phyloP scores from a whole-genome alignment of 1,140 invertebrate species.

The Drosophila triauraria region DNA sequence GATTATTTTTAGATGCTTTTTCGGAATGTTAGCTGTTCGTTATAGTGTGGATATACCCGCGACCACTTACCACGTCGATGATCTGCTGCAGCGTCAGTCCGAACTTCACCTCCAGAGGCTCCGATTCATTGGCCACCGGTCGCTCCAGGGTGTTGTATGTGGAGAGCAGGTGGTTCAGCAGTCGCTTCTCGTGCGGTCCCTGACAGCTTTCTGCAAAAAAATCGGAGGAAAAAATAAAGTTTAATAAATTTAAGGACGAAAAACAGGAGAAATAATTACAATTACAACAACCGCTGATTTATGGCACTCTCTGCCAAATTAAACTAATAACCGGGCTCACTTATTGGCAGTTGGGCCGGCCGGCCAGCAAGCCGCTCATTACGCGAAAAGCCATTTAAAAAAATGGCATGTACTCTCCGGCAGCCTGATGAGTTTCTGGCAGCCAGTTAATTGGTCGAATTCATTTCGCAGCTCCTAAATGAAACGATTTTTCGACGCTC shows the following conservation, averaged over 20 bases:
- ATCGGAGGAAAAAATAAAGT: not conserved
- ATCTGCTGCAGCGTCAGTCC: constrained; percentile 99
- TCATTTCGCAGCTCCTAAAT: constrained; percentile 39
- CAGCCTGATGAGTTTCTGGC: constrained; percentile 54
- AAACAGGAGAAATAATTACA: constrained; percentile 22
- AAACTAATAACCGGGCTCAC: constrained; percentile 57
- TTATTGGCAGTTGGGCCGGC: constrained; percentile 50
- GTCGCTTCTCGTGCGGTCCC: constrained; percentile 94
- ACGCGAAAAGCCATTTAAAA: constrained; percentile 64
- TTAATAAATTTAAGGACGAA: constrained; percentile 1
- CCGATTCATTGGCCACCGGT: constrained; percentile 97
- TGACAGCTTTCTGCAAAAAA: constrained; percentile 89
- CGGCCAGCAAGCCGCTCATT: constrained; percentile 46
- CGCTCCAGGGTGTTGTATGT: constrained; percentile 98
- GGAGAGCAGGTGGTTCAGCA: constrained; percentile 94
- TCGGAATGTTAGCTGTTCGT: constrained; percentile 27
- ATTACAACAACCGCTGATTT: constrained; percentile 57
- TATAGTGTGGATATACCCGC: not conserved
- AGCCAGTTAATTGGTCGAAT: constrained; percentile 53
- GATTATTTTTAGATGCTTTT: constrained; percentile 41
- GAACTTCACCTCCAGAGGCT: constrained; percentile 96
- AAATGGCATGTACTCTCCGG: constrained; percentile 41
- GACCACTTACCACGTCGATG: constrained; percentile 97
- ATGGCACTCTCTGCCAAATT: constrained; percentile 58
- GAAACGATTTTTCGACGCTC: constrained; percentile 22